These are phyloP conservation scores for Palythoa heliodiscus DNA, from an alignment of 92 coral and sea anemone species.

Conservation along the genomic window DNA sequence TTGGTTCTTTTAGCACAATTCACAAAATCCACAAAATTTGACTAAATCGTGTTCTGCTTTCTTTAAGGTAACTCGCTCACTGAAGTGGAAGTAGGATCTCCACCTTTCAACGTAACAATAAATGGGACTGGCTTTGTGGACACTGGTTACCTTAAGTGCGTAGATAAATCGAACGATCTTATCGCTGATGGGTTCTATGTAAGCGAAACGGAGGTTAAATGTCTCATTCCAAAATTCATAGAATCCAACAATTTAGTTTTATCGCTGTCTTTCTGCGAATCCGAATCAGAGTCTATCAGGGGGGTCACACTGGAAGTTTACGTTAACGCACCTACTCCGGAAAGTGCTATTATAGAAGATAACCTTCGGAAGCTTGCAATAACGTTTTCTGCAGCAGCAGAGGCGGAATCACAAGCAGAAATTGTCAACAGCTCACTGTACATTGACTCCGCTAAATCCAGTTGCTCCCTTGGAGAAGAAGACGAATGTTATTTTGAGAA, in stretches of 20 bases:
- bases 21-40: neutral
- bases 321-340: neutral
- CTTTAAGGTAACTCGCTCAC: slow-evolving; percentile 4
- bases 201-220: slow-evolving; percentile 41
- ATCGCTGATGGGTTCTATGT: slow-evolving; percentile 26
- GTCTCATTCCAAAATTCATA: slow-evolving; percentile 39
- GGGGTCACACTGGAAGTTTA: slow-evolving; percentile 13
- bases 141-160: slow-evolving; percentile 6
- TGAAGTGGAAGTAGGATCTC: slow-evolving; percentile 8
- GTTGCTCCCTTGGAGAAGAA: slow-evolving; percentile 38
- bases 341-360: slow-evolving; percentile 19
- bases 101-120: slow-evolving; percentile 8
- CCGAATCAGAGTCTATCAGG: neutral
- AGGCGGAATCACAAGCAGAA: neutral
- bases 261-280: slow-evolving; percentile 11
- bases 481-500: slow-evolving; percentile 19
- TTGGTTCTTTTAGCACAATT: neutral
- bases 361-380: slow-evolving; percentile 10
- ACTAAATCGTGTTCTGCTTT: neutral
- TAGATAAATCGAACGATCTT: neutral
- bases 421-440: slow-evolving; percentile 26
- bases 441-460: slow-evolving; percentile 24
- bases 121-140: slow-evolving; percentile 40
- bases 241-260: slow-evolving; percentile 9
- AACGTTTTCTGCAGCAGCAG: neutral